phyloP scores from a whole-genome alignment of 1,140 invertebrate species.

The Euglossa dilemma region DNA sequence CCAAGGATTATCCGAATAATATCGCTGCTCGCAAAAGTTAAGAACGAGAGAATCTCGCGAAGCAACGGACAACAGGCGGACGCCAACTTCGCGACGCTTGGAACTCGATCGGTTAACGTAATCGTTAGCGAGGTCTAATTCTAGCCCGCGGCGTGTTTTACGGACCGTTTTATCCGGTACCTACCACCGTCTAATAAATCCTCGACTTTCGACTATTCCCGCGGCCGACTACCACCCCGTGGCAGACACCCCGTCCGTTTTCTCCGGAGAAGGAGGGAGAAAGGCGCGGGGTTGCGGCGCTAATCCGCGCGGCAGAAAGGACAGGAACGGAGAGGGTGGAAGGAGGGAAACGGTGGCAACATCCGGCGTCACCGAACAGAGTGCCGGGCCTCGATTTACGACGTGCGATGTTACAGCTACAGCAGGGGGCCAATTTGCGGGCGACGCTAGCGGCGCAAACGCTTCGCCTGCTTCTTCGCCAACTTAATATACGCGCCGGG shows the following conservation, averaged over 20 bases:
- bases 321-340: too few relatives aligned
- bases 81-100: background rate
- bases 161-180: conserved; percentile 68
- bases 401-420: conserved; percentile 43
- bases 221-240: too few relatives aligned
- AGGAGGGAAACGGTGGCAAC: conserved; percentile 24
- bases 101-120: conserved; percentile 34
- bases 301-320: too few relatives aligned
- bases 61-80: background rate
- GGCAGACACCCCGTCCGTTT: too few relatives aligned
- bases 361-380: conserved; percentile 16
- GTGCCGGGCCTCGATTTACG: conserved; percentile 62
- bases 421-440: conserved; percentile 63
- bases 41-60: too few relatives aligned
- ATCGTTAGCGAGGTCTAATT: conserved; percentile 64
- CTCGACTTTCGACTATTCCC: conserved; percentile 26
- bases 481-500: conserved; percentile 27
- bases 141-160: conserved; percentile 59
- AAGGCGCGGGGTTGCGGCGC: too few relatives aligned
- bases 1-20: too few relatives aligned
- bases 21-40: too few relatives aligned
- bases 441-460: conserved; percentile 32
- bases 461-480: background rate
- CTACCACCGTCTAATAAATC: conserved; percentile 70
- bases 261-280: background rate